phyloP scores from a whole-genome alignment of 2,113 vertebrate genomes.

The Polyodon spathula region DNA sequence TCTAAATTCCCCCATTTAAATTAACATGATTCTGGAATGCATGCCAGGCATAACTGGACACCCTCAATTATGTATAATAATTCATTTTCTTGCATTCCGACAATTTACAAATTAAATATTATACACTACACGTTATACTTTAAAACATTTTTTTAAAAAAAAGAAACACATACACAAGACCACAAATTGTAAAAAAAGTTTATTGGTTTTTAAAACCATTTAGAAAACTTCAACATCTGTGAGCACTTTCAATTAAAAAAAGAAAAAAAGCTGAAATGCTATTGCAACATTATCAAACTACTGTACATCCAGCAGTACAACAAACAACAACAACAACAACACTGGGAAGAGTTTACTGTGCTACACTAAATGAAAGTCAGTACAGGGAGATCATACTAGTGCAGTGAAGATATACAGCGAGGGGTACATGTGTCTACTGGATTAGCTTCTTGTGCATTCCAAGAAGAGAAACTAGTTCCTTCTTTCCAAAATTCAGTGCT shows the following conservation, averaged over 20 bases:
- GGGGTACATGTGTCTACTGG: constrained; percentile 69
- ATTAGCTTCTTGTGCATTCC: constrained; percentile 77
- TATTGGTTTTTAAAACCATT: constrained; percentile 95
- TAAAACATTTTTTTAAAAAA: constrained; percentile 52
- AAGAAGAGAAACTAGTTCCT: constrained; percentile 65
- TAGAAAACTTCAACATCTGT: constrained; percentile 79
- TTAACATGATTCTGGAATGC: constrained; percentile 9
- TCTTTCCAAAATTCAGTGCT: constrained; percentile 78
- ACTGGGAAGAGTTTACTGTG: constrained; percentile 61
- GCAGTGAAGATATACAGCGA: constrained; percentile 68
- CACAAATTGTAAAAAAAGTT: constrained; percentile 84
- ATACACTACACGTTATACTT: too few relatives aligned
- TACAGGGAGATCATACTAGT: constrained; percentile 58
- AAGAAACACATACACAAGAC: neutral
- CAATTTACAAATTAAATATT: too few relatives aligned
- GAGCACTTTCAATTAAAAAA: constrained; percentile 88
- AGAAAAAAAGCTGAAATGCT: constrained; percentile 78
- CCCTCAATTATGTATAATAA: constrained; percentile 39
- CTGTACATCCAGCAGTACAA: constrained; percentile 90
- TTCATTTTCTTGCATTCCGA: too few relatives aligned
- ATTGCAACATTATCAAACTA: constrained; percentile 93
- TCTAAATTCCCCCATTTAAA: too few relatives aligned
- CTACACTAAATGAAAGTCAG: constrained; percentile 74
- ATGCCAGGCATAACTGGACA: constrained; percentile 24
- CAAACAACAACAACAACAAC: constrained; percentile 71